Conservation (phyloP, 1,140 invertebrate genomes). For the Bombus soroeensis region DNA sequence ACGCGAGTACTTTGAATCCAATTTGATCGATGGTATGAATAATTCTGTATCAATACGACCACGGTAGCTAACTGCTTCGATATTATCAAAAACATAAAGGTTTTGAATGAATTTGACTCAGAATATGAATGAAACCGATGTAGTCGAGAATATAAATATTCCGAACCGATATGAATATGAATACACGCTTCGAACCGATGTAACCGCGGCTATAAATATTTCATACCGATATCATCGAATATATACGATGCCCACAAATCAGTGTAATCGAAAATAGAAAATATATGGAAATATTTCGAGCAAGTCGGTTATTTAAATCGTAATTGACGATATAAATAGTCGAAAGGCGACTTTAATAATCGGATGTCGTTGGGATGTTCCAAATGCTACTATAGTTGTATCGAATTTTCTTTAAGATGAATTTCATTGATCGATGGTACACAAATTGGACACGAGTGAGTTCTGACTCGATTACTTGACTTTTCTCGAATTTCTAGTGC, state of each 20-base stretch:
- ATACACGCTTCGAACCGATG: neutral
- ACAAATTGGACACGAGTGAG: too few relatives aligned
- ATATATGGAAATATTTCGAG: neutral
- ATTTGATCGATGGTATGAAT: neutral
- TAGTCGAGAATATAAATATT: neutral
- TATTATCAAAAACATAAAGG: neutral
- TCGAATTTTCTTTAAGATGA: too few relatives aligned
- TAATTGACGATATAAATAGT: too few relatives aligned
- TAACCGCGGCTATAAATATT: neutral
- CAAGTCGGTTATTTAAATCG: too few relatives aligned
- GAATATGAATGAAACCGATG: neutral
- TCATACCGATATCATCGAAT: neutral
- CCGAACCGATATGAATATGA: neutral
- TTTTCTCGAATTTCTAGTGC: too few relatives aligned
- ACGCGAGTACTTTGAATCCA: neutral
- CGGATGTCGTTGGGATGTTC: too few relatives aligned
- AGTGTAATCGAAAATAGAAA: neutral
- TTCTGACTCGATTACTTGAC: too few relatives aligned
- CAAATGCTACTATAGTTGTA: too few relatives aligned
- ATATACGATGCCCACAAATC: neutral
- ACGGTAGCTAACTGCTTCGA: neutral
- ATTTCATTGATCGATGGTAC: too few relatives aligned
- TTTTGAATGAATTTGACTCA: neutral
- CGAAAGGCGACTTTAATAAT: too few relatives aligned
- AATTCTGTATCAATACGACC: neutral